Base-by-base conservation (phyloP, 2,888 invertebrate genomes). In the Lycia hirtaria region DNA sequence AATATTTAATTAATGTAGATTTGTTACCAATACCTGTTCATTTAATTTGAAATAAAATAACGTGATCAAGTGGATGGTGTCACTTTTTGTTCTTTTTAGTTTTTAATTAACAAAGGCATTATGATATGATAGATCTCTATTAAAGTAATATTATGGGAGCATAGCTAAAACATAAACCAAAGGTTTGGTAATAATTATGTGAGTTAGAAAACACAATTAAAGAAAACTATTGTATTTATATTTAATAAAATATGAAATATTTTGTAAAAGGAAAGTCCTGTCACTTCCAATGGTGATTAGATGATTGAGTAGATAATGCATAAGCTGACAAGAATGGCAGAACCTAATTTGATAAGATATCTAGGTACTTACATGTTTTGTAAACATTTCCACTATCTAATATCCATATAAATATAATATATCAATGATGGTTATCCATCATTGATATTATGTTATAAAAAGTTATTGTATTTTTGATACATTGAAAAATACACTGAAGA, bases 231-330 rank as follows among this genome's bases (percentile, higher is more conserved):
- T n/a, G n/a, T n/a, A n/a, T n/a, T n/a, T n/a, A n/a, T n/a, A n/a
- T n/a, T n/a, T n/a, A n/a, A n/a, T n/a, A n/a, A n/a, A n/a, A 9
- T 9, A 26, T 9, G 9, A 26, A 26, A 26, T 26, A 9, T 26
- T 26, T 26, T 30, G 3, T 12, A 3, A 30, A 12, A 9, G 10
- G 5, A 45, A 47, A 35, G 33, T 22, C 22, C 22, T 2, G 12
- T 33, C 33, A 47, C 12, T 35, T 35, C 6, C 2, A 28, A 1
- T 52, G 52, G 44, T 52, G 30, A 20, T 38, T 45, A 6, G 32
- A 41, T 43, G 12, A 37, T 33, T 32, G 20, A 32, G 24, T 37
- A 41, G 50, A 51, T 51, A 51, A 50, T 19, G 19, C 17, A 15
- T 38, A 38, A 12, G 17, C 17, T 26, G 22, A 40, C 30, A 40